phyloP scores from a whole-genome alignment of 2,113 vertebrate species.

The Pardalotus punctatus region DNA sequence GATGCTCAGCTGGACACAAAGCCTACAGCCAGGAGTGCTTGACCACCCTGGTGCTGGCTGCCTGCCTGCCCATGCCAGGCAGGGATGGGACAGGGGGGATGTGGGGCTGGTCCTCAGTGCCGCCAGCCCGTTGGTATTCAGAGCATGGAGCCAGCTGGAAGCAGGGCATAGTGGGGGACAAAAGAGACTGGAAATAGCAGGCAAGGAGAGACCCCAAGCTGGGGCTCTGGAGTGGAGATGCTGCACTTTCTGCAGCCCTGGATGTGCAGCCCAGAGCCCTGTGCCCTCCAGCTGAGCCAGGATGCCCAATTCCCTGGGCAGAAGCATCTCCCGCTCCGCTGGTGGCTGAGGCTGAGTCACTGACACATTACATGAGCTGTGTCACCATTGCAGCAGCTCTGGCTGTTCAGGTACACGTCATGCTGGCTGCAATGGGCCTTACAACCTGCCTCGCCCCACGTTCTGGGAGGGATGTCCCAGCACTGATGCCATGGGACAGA shows the following conservation, averaged over 20 bases:
- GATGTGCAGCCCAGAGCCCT: not conserved
- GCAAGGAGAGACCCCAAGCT: not conserved
- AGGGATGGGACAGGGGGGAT: fast-evolving
- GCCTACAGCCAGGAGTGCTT: not conserved
- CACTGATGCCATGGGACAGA: not conserved
- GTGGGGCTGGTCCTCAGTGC: not conserved
- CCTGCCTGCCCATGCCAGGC: not conserved
- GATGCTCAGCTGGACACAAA: not conserved
- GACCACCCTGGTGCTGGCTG: not conserved
- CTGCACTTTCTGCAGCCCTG: not conserved
- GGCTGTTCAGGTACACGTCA: fast-evolving
- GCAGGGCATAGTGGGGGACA: not conserved
- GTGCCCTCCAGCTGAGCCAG: not conserved
- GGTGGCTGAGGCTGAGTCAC: not conserved
- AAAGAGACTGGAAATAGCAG: not conserved
- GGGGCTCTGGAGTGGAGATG: not conserved
- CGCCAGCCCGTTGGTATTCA: fast-evolving
- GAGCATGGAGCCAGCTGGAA: not conserved
- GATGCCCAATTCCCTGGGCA: not conserved
- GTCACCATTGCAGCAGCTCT: not conserved
- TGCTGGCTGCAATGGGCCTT: not conserved
- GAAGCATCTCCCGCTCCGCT: not conserved
- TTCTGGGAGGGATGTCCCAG: not conserved
- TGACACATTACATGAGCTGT: not conserved
- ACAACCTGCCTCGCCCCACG: fast-evolving